Percentiles rank a stretch among this genome's conserved stretches.
Conservation (phyloP, 2,797 vertebrate genomes). For the Coranthus polyacanthus region DNA sequence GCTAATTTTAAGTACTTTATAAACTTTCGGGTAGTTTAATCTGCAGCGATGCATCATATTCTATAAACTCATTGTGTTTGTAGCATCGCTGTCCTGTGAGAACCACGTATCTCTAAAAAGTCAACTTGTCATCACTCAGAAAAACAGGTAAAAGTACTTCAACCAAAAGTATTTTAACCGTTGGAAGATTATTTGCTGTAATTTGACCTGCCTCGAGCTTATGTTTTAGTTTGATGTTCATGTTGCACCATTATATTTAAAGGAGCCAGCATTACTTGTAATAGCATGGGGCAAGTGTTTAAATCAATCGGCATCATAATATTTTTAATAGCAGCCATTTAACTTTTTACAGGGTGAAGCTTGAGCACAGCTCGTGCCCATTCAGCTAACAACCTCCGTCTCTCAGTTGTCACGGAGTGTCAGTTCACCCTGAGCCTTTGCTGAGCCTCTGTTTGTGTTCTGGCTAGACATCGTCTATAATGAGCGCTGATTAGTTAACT, state of each 20-base stretch:
- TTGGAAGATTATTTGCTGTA: neutral
- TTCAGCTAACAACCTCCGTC: constrained; percentile 41
- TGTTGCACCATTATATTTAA: constrained; percentile 17
- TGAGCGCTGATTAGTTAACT: constrained; percentile 85
- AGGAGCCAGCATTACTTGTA: constrained; percentile 12
- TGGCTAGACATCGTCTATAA: constrained; percentile 86
- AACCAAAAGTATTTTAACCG: no score
- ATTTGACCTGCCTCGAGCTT: neutral
- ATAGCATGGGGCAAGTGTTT: constrained; percentile 14
- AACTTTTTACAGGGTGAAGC: constrained; percentile 38
- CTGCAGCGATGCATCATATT: no score
- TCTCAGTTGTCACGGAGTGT: constrained; percentile 72
- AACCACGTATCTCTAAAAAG: no score
- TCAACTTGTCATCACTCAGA: no score
- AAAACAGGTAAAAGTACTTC: no score
- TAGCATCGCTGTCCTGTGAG: no score
- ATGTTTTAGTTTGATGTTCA: constrained; percentile 1
- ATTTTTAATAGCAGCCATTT: constrained; percentile 46
- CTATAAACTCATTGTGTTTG: no score
- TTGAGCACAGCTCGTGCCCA: constrained; percentile 23
- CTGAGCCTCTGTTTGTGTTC: constrained; percentile 84
- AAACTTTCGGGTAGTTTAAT: no score
- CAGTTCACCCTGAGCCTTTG: constrained; percentile 69
- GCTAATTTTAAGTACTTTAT: no score
- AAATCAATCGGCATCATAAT: constrained; percentile 28